Conservation (phyloP, 2,797 vertebrate genomes). For the Philypnodon macrostomus region DNA sequence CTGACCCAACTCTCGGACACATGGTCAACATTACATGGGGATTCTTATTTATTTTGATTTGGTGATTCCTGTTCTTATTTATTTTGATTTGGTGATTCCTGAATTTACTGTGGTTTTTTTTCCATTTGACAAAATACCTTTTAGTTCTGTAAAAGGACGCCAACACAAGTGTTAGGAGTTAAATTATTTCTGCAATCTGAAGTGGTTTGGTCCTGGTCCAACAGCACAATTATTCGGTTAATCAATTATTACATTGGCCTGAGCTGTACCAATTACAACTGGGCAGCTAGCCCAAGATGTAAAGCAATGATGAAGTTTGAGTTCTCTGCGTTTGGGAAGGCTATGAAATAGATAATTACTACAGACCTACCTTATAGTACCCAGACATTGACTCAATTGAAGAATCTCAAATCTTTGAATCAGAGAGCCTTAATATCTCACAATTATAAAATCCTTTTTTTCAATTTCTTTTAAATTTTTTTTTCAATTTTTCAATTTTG, state of each 20-base stretch:
- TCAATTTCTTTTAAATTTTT: too few relatives aligned
- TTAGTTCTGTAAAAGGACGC: not conserved
- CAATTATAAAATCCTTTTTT: too few relatives aligned
- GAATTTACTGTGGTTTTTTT: too few relatives aligned
- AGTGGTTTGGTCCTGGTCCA: slow-evolving; percentile 5
- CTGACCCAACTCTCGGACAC: not conserved
- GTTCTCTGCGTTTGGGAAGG: not conserved
- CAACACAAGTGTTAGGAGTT: not conserved
- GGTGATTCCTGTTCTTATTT: too few relatives aligned
- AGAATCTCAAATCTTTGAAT: too few relatives aligned
- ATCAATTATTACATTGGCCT: slow-evolving; percentile 9
- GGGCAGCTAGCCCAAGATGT: slow-evolving; percentile 1
- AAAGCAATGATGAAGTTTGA: not conserved
- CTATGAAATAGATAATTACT: slow-evolving; percentile 1
- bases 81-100: too few relatives aligned
- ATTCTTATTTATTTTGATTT: too few relatives aligned
- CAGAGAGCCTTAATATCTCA: too few relatives aligned
- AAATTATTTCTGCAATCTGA: not conserved
- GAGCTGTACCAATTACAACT: slow-evolving; percentile 6
- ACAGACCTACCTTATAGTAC: too few relatives aligned
- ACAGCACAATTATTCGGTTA: not conserved
- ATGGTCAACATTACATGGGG: not conserved
- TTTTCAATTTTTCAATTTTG: too few relatives aligned
- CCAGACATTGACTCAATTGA: too few relatives aligned
- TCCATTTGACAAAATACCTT: too few relatives aligned